phyloP scores from a whole-genome alignment of 2,888 invertebrate genomes.

The Toxonevra muliebris region DNA sequence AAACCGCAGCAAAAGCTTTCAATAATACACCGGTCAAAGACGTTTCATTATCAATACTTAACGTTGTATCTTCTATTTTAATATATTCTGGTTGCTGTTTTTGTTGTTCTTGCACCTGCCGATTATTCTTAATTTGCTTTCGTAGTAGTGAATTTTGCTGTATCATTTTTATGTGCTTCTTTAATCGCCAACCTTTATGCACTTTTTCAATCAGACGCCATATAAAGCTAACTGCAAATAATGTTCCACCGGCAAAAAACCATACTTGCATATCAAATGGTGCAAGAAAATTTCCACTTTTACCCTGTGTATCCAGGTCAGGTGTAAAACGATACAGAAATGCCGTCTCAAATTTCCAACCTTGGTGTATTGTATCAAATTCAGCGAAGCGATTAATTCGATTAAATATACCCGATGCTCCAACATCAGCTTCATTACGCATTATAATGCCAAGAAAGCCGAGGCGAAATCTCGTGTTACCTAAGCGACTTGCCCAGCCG shows the following conservation, averaged over 20 bases:
- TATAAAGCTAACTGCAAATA: constrained; percentile 46
- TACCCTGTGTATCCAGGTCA: constrained; percentile 50
- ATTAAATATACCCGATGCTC: constrained; percentile 58
- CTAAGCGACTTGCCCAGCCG: constrained; percentile 61
- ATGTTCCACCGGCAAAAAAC: constrained; percentile 43
- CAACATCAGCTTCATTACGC: constrained; percentile 61
- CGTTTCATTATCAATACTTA: constrained; percentile 13
- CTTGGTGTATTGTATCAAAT: constrained; percentile 60
- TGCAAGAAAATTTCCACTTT: constrained; percentile 57
- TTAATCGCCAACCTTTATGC: constrained; percentile 30
- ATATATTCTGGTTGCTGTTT: not conserved
- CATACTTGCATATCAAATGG: constrained; percentile 58
- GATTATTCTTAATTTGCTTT: not conserved
- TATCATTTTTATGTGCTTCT: not conserved
- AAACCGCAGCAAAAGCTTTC: constrained; percentile 54
- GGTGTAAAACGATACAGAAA: constrained; percentile 61
- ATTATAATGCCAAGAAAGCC: constrained; percentile 57
- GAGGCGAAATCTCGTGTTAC: constrained; percentile 55
- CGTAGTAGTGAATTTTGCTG: not conserved
- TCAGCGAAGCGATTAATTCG: constrained; percentile 58
- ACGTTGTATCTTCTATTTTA: not conserved
- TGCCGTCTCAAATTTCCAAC: constrained; percentile 59
- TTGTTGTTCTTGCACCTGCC: not conserved
- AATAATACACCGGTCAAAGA: constrained; percentile 38
- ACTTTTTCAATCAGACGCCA: constrained; percentile 51